Evolutionary conservation across 1,140 invertebrate genomes (phyloP), one percentile per base, ranked within the genome.

Genomic region (Bemisia tabaci): DNA sequence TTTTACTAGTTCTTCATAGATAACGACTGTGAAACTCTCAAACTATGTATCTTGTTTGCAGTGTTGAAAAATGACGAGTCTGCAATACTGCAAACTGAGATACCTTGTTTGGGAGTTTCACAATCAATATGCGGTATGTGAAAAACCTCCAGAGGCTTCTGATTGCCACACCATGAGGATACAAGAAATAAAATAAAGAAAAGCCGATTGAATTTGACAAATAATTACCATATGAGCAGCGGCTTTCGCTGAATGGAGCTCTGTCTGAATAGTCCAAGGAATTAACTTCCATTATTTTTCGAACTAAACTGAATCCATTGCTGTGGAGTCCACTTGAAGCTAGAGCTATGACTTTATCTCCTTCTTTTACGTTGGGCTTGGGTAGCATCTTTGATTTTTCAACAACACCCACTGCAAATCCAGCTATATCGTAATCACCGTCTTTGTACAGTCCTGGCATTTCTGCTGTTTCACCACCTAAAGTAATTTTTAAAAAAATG

Each of bases 231-330:
- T 76, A 85, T 17, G 81, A 82, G 67, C 78, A 79, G 64, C 78
- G 77, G 23, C 75, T 73, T 22, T 70, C 33, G 68, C 88, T 89
- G 75, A 95, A 95, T 0, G 94, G 91, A 25, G 91, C 88, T 60
- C 79, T 77, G 73, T 91, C 88, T 21, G 79, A 77, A 64, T 88
- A 88, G 1, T 79, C 61, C 59, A 79, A 58, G 84, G 79, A 21
- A 84, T 83, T 1, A 81, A 74, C 22, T 85, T 81, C 74, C 70
- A 97, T 82, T 22, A 97, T 80, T 73, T 89, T 92, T 67, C 95
- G 82, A 12, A 97, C 91, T 22, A 98, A 77, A 80, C 94, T 97
- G 78, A 94, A 98, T 0, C 96, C 96, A 76, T 98, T 98, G 74
- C 92, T 95, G 75, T 98, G 96, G 22, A 97, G 80, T 27, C 94